Percentiles rank a stretch among this genome's conserved stretches.
These are phyloP conservation scores for Gadopsis marmoratus DNA, from an alignment of 2,797 vertebrate genomes.

Conservation along the genomic window DNA sequence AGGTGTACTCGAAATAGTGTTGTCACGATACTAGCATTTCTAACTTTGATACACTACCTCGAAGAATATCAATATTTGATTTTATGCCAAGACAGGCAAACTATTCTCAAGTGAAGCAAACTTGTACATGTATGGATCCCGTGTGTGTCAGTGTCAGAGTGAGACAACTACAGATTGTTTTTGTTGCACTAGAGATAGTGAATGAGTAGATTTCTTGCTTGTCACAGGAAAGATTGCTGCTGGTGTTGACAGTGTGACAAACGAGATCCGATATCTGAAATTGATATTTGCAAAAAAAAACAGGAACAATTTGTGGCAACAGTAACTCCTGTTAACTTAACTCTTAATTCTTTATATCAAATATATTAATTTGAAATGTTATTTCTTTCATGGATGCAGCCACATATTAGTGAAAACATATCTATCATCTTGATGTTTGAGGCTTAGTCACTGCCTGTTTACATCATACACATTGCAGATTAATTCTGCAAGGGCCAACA, in stretches of 20 bases:
- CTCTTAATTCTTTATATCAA: neutral
- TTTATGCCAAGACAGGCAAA: slow-evolving; percentile 16
- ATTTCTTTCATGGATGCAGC: neutral
- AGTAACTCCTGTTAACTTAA: neutral
- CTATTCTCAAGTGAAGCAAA: slow-evolving; percentile 27
- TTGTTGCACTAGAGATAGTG: neutral
- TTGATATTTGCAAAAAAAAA: neutral
- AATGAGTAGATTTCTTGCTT: slow-evolving; percentile 1
- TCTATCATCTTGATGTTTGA: slow-evolving; percentile 13
- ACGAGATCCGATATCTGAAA: neutral
- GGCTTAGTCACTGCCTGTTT: slow-evolving; percentile 46
- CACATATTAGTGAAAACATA: neutral
- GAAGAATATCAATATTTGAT: slow-evolving; percentile 33
- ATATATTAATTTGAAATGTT: neutral
- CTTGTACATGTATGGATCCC: neutral
- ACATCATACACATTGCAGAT: slow-evolving; percentile 33
- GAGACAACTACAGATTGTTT: slow-evolving; percentile 3
- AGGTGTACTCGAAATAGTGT: slow-evolving; percentile 60
- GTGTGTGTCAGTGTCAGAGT: neutral
- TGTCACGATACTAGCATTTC: slow-evolving; percentile 54
- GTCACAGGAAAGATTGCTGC: neutral
- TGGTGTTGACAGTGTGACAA: neutral
- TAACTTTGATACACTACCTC: slow-evolving; percentile 48
- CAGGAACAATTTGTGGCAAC: no score
- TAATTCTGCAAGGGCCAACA: slow-evolving; percentile 48